Conservation (phyloP, 92 coral and sea anemone genomes). For the Heteractis magnifica region DNA sequence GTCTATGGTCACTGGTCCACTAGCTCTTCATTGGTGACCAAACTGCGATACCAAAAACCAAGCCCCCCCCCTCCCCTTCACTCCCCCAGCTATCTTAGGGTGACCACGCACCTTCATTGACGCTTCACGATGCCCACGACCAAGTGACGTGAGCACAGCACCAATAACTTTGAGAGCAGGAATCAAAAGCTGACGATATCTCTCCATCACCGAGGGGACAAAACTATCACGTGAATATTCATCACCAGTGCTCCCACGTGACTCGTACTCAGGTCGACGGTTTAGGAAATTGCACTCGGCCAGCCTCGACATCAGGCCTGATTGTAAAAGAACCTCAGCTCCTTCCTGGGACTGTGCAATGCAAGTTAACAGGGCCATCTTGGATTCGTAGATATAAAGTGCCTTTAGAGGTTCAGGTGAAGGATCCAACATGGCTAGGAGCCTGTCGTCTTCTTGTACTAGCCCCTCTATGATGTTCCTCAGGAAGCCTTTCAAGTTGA, state of each 20-base stretch:
- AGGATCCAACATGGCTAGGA: conserved; percentile 87
- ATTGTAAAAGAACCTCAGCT: conserved; percentile 79
- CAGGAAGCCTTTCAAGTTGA: conserved; percentile 87
- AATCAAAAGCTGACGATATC: conserved; percentile 83
- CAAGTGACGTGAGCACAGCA: conserved; percentile 85
- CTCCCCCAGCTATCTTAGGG: background rate
- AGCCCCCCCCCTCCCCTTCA: background rate
- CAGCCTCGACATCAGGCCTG: conserved; percentile 87
- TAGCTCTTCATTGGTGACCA: too few species aligned
- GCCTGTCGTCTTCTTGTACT: conserved; percentile 85
- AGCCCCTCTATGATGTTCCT: conserved; percentile 90
- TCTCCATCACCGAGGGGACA: conserved; percentile 84
- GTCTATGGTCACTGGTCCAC: too few species aligned
- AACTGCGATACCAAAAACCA: too few species aligned
- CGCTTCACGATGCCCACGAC: conserved; percentile 84
- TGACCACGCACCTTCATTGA: conserved; percentile 68
- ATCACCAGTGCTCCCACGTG: conserved; percentile 35
- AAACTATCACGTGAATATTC: conserved; percentile 68
- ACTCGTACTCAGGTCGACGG: conserved; percentile 79
- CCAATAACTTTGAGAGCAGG: conserved; percentile 89
- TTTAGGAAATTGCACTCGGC: conserved; percentile 91
- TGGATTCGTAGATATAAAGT: conserved; percentile 92
- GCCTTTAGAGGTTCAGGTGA: conserved; percentile 97
- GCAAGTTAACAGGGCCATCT: conserved; percentile 90
- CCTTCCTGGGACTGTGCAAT: conserved; percentile 93